Percentiles rank a stretch among this genome's conserved stretches.
These are phyloP conservation scores for Toxostoma redivivum DNA, from an alignment of 2,113 vertebrate genomes.

Conservation along the genomic window DNA sequence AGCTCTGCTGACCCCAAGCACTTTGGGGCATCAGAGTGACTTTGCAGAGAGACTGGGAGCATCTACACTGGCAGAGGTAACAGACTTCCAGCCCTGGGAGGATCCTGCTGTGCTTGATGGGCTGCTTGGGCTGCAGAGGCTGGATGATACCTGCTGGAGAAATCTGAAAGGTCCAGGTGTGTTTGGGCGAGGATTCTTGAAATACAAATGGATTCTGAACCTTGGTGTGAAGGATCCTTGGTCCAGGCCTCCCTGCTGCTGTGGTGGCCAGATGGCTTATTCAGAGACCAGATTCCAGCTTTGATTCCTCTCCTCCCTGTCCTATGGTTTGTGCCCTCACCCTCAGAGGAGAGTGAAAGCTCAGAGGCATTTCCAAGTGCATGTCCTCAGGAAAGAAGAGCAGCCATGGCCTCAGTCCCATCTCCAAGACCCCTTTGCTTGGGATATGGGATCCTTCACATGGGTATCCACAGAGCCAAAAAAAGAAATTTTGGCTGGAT, in stretches of 20 bases:
- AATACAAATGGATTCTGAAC: background rate
- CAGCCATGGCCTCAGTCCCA: background rate
- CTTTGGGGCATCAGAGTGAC: fast-evolving
- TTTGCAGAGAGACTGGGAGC: background rate
- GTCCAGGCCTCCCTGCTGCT: background rate
- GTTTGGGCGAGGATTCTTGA: background rate
- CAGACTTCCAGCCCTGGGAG: background rate
- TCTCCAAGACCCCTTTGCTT: background rate
- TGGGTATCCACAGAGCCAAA: background rate
- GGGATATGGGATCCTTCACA: background rate
- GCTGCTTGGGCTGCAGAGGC: background rate
- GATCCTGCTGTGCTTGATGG: background rate
- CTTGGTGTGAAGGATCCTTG: background rate
- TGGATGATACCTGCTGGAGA: background rate
- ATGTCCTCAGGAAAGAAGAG: background rate
- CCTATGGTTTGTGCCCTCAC: background rate
- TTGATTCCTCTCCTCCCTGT: background rate
- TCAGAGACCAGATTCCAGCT: background rate
- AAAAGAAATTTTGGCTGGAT: background rate
- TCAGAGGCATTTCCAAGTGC: background rate
- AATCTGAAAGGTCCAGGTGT: background rate
- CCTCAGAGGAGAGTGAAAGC: background rate
- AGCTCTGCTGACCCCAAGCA: background rate
- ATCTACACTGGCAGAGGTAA: too few relatives aligned
- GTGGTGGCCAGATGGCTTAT: background rate